These are phyloP conservation scores for Busseola fusca DNA, from an alignment of 2,888 invertebrate species.

Conservation along the genomic window DNA sequence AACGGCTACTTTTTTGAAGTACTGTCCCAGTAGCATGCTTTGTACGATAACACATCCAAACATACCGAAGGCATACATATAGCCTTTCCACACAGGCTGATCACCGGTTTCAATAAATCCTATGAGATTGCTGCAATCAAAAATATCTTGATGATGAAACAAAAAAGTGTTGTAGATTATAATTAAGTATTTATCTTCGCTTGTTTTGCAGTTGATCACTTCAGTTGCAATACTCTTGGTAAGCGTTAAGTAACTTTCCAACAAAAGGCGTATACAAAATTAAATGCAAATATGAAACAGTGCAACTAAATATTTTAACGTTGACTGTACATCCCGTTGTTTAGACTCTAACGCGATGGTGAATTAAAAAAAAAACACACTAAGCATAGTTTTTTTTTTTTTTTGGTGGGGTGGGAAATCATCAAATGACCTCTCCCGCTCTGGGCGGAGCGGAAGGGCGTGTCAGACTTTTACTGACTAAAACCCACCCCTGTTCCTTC, in stretches of 20 bases:
- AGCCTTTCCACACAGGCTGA: conserved; percentile 93
- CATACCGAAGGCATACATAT: conserved; percentile 92
- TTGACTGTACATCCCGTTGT: neutral
- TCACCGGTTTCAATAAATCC: conserved; percentile 89
- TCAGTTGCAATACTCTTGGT: conserved; percentile 1
- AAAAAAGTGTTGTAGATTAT: conserved; percentile 2
- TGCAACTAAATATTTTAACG: neutral
- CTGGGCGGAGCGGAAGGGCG: too few species aligned
- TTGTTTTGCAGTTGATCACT: neutral
- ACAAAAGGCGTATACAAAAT: neutral
- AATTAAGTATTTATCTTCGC: conserved; percentile 16
- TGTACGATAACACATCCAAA: conserved; percentile 92
- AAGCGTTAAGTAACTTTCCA: conserved; percentile 6
- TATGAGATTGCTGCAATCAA: conserved; percentile 89
- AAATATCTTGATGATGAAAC: neutral
- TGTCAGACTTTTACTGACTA: too few species aligned
- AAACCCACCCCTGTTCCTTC: too few species aligned
- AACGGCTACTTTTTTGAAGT: conserved; percentile 94
- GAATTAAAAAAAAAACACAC: too few species aligned
- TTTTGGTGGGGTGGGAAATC: too few species aligned
- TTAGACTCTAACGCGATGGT: neutral
- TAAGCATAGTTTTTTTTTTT: too few species aligned
- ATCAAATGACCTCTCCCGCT: too few species aligned
- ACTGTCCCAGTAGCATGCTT: conserved; percentile 94
- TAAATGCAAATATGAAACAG: neutral